Base-by-base conservation (phyloP, 2,113 vertebrate genomes). In the Phaethornis superciliosus region DNA sequence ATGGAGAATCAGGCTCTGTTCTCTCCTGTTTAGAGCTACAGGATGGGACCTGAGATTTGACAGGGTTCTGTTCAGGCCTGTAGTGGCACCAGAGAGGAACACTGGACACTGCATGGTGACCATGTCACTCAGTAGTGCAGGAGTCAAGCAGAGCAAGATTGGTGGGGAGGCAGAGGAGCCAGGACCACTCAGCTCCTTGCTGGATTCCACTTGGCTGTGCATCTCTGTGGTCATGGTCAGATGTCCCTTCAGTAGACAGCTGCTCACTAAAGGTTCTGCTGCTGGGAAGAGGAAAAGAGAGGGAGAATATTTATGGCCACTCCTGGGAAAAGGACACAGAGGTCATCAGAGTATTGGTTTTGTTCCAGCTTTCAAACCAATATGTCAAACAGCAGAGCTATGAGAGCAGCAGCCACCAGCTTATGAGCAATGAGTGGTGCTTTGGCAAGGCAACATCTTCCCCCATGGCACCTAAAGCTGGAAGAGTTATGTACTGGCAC, bases 221-320 rank as follows among this genome's bases (percentile, higher is more conserved):
- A 20, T 40, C 8, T 58, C 42, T 37, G 5, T 33, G 35, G n/a
- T 19, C 42, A 40, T 20, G 23, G 68, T 20, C 26, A 56, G 32
- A 42, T 27, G 46, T 64, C 35, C 7, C 6, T 23, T 76, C 18
- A 44, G 54, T 14, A 60, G 49, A 42, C 1, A 8, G 8, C 3
- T 82, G n/a, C 22, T 90, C 23, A 20, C 22, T 79, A 33, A 16
- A 71, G 35, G 3, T 9, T 85, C 32, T 88, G 47, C 24, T 80
- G 44, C 17, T 68, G 6, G 37, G 82, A 49, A 33, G 15, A 27
- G 17, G 9, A 60, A 55, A 28, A 59, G 22, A 13, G 90, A 77
- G 28, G 14, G 24, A 51, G 40, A 68, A n/a, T 0, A 0, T 56
- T 69, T 12, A 9, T 52, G 9, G 21, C 8, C 0, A 0, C 7